Conservation (phyloP, 2,113 vertebrate genomes). For the Cynoglossus semilaevis region DNA sequence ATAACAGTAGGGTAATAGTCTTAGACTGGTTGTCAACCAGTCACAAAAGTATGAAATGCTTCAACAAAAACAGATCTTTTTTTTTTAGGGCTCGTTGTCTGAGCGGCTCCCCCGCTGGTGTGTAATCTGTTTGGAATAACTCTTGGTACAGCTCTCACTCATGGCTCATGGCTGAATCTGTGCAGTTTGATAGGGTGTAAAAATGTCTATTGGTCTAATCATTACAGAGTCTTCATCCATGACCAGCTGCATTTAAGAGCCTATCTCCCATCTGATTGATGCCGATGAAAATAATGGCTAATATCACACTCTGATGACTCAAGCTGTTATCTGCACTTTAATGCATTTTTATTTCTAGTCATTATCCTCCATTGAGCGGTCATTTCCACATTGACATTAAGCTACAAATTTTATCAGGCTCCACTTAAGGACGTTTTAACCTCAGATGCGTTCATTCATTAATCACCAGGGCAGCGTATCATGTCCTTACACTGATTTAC, state of each 20-base stretch:
- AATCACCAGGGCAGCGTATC: constrained; percentile 8
- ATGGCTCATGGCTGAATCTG: constrained; percentile 47
- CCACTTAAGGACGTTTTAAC: constrained; percentile 5
- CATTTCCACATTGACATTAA: not conserved
- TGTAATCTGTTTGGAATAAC: constrained; percentile 1
- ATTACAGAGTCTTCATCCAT: constrained; percentile 47
- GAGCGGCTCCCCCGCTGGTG: not conserved
- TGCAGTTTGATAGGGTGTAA: constrained; percentile 33
- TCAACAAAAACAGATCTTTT: not conserved
- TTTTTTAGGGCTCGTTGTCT: constrained; percentile 12
- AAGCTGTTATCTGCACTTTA: constrained; percentile 25
- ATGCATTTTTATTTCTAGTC: constrained; percentile 15
- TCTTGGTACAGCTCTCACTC: constrained; percentile 9
- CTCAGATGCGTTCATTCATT: constrained; percentile 6
- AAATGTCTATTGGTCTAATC: constrained; percentile 30
- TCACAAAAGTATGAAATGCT: not conserved
- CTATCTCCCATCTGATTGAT: constrained; percentile 41
- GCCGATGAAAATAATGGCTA: constrained; percentile 48
- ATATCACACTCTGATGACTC: constrained; percentile 46
- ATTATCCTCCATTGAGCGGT: constrained; percentile 29
- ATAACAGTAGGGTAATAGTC: too few species aligned
- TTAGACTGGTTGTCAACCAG: too few species aligned
- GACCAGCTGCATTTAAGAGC: constrained; percentile 39
- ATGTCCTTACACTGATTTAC: not conserved
- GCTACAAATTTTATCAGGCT: constrained; percentile 14